Base-by-base conservation (phyloP, 2,797 vertebrate species). In the Microctenopoma stevenorrisi region DNA sequence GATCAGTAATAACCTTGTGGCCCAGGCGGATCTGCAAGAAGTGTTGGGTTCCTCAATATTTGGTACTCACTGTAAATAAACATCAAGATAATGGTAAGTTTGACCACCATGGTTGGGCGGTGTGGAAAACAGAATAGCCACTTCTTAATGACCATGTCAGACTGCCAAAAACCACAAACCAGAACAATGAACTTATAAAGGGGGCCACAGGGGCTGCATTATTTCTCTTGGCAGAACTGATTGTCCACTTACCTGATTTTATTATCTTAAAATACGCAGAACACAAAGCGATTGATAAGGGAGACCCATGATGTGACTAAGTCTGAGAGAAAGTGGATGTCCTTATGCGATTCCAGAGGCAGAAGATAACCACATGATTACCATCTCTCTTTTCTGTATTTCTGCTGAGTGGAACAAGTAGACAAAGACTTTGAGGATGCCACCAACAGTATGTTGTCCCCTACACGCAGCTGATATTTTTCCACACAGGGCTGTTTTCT, bases 81-180 rank as follows among this genome's bases (percentile, higher is more conserved):
- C 64, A 78, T 76, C 64, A 73, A 64, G 55, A 71, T 74, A 64
- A 69, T 76, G 66, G 68, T 84, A 61, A 54, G 51, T 62, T 71
- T 72, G 72, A 59, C 74, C 69, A 76, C 56, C 42, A 16, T 43
- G 26, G 25, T 60, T 40, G 43, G 43, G 14, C 55, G 47, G 30
- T 63, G 56, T 49, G 70, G 72, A 82, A 72, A 85, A 78, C 68
- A 81, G 37, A 53, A 62, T 30, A 52, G 43, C 59, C 74, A 53
- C 78, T 71, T 74, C 85, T 84, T 74, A 76, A 82, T 82, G 64
- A 68, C 64, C 33, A 48, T 50, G 65, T 72, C 60, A 50, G 33
- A 35, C 54, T 63, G 73, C 74, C 74, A 76, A 76, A 81, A 77
- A 64, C 40, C 68, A 70, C 75, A 79, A 81, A 85, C 81, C 67